Conservation (phyloP, 1,140 invertebrate species). For the Trypoxylus dichotomus region DNA sequence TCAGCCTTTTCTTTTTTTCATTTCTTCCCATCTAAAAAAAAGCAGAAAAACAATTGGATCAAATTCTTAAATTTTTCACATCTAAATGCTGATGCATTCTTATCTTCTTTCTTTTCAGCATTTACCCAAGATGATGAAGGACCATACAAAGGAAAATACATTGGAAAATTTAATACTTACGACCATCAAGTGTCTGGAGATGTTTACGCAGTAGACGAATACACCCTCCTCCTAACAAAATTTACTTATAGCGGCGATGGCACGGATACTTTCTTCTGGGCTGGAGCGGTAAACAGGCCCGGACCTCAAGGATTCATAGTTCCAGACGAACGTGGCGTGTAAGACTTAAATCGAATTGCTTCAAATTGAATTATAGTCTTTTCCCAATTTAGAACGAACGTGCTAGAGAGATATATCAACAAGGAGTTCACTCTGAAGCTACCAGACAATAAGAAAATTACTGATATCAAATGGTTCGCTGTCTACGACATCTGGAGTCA, state of each 20-base stretch:
- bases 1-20: too few species aligned
- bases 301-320: conserved; percentile 90
- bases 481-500: conserved; percentile 85
- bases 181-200: conserved; percentile 88
- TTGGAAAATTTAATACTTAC: conserved; percentile 88
- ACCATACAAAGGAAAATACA: conserved; percentile 76
- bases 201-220: conserved; percentile 88
- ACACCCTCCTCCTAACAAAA: conserved; percentile 76
- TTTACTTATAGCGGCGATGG: conserved; percentile 93
- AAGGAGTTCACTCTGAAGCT: conserved; percentile 81
- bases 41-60: too few species aligned
- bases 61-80: background rate
- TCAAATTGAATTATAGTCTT: conserved; percentile 7
- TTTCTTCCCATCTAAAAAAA: too few species aligned
- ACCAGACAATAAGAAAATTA: conserved; percentile 85
- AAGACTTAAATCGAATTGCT: conserved; percentile 49
- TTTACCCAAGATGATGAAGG: conserved; percentile 60
- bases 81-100: background rate
- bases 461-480: conserved; percentile 87
- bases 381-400: conserved; percentile 71
- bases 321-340: conserved; percentile 85
- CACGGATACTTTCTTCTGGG: conserved; percentile 90
- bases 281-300: conserved; percentile 81
- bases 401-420: conserved; percentile 82
- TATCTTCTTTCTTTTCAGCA: background rate